phyloP scores from a whole-genome alignment of 2,888 invertebrate genomes.

The Periphyllus acericola region DNA sequence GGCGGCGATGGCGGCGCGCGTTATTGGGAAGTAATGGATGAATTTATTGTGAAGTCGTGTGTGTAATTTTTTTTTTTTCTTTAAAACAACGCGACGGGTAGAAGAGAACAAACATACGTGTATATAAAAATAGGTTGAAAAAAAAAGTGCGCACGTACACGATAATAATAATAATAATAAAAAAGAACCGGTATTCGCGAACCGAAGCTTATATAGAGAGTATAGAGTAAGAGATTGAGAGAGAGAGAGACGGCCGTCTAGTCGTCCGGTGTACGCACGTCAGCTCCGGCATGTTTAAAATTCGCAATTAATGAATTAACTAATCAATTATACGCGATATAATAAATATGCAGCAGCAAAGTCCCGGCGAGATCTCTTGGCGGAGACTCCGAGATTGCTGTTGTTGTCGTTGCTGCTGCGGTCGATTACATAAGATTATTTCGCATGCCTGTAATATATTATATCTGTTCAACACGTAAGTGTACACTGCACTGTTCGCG shows the following conservation, averaged over 20 bases:
- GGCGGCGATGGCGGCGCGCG: neutral
- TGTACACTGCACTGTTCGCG: neutral
- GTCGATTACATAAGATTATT: too few relatives aligned
- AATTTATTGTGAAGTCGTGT: conserved; percentile 58
- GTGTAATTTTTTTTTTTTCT: conserved; percentile 4
- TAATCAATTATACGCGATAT: conserved; percentile 51
- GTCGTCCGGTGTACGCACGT: conserved; percentile 13
- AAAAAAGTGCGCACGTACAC: conserved; percentile 11
- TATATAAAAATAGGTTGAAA: neutral
- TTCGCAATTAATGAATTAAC: conserved; percentile 58
- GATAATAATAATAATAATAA: conserved; percentile 33
- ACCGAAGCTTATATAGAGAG: conserved; percentile 22
- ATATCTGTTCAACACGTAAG: too few relatives aligned
- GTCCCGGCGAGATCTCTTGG: neutral
- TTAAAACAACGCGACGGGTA: conserved; percentile 30
- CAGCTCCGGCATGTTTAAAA: conserved; percentile 49
- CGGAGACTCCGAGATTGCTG: neutral
- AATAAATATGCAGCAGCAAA: neutral
- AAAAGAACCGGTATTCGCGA: conserved; percentile 48
- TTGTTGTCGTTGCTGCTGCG: neutral
- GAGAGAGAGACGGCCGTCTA: neutral
- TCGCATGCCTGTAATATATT: too few relatives aligned
- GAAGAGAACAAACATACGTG: neutral
- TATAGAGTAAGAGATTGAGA: neutral
- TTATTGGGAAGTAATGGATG: conserved; percentile 51